Conservation (phyloP, 2,113 vertebrate genomes). For the Aspiorhynchus laticeps region DNA sequence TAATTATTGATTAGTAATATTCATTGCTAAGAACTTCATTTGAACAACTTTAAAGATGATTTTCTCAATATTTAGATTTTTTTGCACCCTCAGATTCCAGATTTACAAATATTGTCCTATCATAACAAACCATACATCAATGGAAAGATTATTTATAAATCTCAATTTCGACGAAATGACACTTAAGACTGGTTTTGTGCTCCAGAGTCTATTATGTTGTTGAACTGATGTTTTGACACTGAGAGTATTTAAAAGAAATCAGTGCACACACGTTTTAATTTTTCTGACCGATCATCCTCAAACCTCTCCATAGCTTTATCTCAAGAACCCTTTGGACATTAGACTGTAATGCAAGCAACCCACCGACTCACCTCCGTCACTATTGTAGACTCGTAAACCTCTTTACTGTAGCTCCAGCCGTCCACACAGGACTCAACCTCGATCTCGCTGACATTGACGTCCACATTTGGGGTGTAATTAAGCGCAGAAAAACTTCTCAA, state of each 20-base stretch:
- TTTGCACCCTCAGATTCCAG: too few relatives aligned
- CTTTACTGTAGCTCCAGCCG: slow-evolving; percentile 72
- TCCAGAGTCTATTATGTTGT: background rate
- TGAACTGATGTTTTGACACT: background rate
- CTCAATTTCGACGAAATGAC: too few relatives aligned
- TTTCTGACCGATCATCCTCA: background rate
- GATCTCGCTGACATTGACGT: slow-evolving; percentile 67
- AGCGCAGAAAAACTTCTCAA: slow-evolving; percentile 65
- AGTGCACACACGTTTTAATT: too few relatives aligned
- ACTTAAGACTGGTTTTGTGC: too few relatives aligned
- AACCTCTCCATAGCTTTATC: background rate
- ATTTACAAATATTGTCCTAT: too few relatives aligned
- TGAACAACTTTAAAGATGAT: too few relatives aligned
- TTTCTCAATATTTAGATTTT: too few relatives aligned
- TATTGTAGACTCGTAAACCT: slow-evolving; percentile 71
- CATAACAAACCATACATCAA: too few relatives aligned
- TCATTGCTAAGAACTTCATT: too few relatives aligned
- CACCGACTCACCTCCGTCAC: slow-evolving; percentile 68
- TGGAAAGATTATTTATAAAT: too few relatives aligned
- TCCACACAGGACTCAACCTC: slow-evolving; percentile 67
- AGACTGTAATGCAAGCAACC: background rate
- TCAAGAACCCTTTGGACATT: background rate
- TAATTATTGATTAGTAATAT: too few relatives aligned
- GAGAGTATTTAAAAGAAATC: background rate
- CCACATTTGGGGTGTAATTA: slow-evolving; percentile 55